Conservation (phyloP, 2,888 invertebrate species). For the Aphrophora alni region DNA sequence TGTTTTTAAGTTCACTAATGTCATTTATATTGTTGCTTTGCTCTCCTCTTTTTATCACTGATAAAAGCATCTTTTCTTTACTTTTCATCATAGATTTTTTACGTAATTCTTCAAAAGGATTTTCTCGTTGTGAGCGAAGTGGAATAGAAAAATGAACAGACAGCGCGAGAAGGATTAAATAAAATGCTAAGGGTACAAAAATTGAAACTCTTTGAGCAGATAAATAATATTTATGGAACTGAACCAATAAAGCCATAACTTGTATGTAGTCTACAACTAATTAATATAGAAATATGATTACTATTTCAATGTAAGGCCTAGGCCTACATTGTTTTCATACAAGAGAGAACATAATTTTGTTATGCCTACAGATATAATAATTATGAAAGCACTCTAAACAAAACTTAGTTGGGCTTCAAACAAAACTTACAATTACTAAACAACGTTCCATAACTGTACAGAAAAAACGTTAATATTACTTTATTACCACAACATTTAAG, state of each 20-base stretch:
- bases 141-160: conserved; percentile 23
- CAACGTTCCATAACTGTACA: background rate
- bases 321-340: background rate
- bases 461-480: background rate
- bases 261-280: background rate
- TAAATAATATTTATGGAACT: background rate
- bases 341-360: background rate
- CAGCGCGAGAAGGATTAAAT: conserved; percentile 19
- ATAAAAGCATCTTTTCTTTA: conserved; percentile 19
- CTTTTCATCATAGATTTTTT: conserved; percentile 24
- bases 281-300: no score
- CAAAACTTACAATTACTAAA: background rate
- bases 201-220: conserved; percentile 27
- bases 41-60: conserved; percentile 10
- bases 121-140: conserved; percentile 24
- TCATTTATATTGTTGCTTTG: conserved; percentile 19
- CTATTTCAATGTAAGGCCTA: background rate
- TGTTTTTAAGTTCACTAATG: conserved; percentile 22
- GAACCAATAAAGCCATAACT: background rate
- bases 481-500: background rate
- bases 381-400: no score
- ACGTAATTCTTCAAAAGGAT: conserved; percentile 22
- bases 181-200: conserved; percentile 26
- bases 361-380: no score
- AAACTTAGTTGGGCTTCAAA: no score